These are phyloP conservation scores for Sinella curviseta DNA, from an alignment of 1,140 invertebrate genomes.

Conservation along the genomic window DNA sequence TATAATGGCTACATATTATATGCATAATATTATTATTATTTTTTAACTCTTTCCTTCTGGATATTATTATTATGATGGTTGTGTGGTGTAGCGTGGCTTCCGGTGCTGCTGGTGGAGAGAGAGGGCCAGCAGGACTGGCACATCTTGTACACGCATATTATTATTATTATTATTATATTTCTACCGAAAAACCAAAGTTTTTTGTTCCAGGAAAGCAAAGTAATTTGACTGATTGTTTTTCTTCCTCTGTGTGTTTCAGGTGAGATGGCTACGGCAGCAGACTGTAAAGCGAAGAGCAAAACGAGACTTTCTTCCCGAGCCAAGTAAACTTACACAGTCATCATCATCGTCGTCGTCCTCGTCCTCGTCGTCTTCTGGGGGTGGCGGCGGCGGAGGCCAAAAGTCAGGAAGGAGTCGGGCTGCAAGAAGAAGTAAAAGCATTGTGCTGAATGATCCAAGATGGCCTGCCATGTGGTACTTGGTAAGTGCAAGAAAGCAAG, in stretches of 20 bases:
- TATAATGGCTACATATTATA: too few species aligned
- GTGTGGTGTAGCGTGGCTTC: too few species aligned
- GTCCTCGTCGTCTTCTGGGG: slow-evolving; percentile 20
- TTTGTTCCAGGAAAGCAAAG: too few species aligned
- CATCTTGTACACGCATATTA: too few species aligned
- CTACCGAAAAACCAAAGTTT: too few species aligned
- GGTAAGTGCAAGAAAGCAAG: slow-evolving; percentile 63
- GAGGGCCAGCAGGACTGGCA: too few species aligned
- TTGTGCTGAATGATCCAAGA: slow-evolving; percentile 73
- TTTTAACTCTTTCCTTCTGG: too few species aligned
- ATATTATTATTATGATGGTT: too few species aligned
- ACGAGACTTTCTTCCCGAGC: slow-evolving; percentile 50
- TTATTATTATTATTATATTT: too few species aligned
- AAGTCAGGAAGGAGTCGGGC: slow-evolving; percentile 17
- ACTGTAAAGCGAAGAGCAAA: slow-evolving; percentile 53
- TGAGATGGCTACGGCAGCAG: slow-evolving; percentile 58
- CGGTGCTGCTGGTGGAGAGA: too few species aligned
- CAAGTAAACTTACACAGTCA: background rate
- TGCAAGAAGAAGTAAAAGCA: slow-evolving; percentile 39
- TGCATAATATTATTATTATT: too few species aligned
- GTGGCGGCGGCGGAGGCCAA: background rate
- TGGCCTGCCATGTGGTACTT: slow-evolving; percentile 91
- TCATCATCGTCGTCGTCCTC: background rate
- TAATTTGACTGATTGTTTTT: background rate
- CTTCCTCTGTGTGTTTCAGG: slow-evolving; percentile 50